A percentile compares a stretch with the other conserved stretches of the same genome.
Evolutionary conservation across 2,113 vertebrate genomes (phyloP).

Genomic region (Miniopterus natalensis): DNA sequence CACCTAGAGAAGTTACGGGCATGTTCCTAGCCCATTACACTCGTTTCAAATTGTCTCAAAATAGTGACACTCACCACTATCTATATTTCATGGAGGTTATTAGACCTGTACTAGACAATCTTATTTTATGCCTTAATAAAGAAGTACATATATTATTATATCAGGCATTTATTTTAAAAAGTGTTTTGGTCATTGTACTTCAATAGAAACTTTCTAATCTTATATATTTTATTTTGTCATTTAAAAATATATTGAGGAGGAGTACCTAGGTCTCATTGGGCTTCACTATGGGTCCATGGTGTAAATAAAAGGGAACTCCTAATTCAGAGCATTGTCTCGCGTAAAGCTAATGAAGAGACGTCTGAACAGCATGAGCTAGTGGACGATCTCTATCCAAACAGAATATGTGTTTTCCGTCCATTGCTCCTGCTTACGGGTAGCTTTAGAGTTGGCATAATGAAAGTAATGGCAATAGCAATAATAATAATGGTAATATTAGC

Average conservation of each 20-base stretch:
- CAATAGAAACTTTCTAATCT: not conserved
- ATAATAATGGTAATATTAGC: not conserved
- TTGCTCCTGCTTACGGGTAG: not conserved
- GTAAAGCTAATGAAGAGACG: not conserved
- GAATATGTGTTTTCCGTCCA: not conserved
- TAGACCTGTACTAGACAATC: not conserved
- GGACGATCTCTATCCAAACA: not conserved
- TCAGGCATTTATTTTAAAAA: not conserved
- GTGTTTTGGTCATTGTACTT: conserved; percentile 1
- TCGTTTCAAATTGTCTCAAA: not conserved
- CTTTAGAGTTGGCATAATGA: not conserved
- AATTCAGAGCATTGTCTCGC: not conserved
- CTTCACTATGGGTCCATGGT: not conserved
- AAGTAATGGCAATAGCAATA: not conserved
- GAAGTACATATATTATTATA: not conserved
- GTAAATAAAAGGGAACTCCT: not conserved
- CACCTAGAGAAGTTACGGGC: not conserved
- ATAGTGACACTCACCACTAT: not conserved
- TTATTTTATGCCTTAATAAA: conserved; percentile 22
- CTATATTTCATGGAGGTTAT: not conserved
- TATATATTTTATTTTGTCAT: not conserved
- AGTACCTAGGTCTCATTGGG: not conserved
- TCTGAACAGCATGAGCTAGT: not conserved
- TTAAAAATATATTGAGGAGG: conserved; percentile 53
- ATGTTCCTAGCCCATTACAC: not conserved